phyloP scores from a whole-genome alignment of 2,797 vertebrate genomes.

The Loriculus beryllinus region DNA sequence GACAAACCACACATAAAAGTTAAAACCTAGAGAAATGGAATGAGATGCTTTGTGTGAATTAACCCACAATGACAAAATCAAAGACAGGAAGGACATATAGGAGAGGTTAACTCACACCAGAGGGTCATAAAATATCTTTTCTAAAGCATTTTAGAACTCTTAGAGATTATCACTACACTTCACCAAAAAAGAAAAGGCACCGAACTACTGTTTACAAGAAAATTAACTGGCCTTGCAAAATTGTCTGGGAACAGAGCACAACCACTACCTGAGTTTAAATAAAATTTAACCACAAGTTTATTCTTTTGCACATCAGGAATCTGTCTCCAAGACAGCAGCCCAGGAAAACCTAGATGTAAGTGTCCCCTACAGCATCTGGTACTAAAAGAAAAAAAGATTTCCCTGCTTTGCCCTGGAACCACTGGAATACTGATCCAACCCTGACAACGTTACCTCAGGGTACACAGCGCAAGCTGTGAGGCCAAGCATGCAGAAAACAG shows the following conservation, averaged over 20 bases:
- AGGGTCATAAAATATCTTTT: not conserved
- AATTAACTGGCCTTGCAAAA: not conserved
- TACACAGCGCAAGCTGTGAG: rapidly evolving
- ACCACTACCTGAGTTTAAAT: not conserved
- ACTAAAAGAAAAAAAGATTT: not conserved
- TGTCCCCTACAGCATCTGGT: rapidly evolving
- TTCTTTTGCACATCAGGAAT: not conserved
- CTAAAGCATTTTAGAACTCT: not conserved
- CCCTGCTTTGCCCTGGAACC: not conserved
- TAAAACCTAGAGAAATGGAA: not conserved
- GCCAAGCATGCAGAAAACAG: not conserved
- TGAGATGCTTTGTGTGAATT: not conserved
- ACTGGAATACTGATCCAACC: not conserved
- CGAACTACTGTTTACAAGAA: not conserved
- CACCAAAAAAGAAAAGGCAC: not conserved
- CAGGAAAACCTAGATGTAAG: not conserved
- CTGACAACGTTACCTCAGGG: rapidly evolving
- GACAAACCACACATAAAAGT: not conserved
- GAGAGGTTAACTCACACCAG: not conserved
- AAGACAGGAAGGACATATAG: not conserved
- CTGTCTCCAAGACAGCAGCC: not conserved
- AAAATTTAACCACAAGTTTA: not conserved
- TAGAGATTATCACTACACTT: not conserved
- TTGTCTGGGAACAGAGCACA: not conserved
- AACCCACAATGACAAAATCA: not conserved